A percentile compares a stretch with the other conserved stretches of the same genome.
Conservation (phyloP, 2,888 invertebrate genomes). For the Euspilapteryx auroguttella region DNA sequence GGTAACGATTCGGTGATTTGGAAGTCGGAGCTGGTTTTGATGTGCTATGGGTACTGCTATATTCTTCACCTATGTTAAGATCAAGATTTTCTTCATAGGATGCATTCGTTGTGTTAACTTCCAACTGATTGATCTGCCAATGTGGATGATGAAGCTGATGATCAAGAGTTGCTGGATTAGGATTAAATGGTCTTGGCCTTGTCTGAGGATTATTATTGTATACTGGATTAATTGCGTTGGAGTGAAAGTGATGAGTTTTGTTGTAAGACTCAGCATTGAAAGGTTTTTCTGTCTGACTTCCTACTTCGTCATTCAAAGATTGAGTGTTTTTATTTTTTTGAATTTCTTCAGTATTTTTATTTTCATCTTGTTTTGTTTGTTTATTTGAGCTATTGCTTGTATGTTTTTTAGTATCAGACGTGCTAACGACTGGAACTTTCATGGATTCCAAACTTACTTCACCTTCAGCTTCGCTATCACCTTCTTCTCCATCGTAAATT, state of each 20-base stretch:
- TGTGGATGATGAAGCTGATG: conserved; percentile 51
- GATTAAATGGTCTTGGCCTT: conserved; percentile 43
- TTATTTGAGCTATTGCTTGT: too few relatives aligned
- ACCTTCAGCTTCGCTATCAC: conserved; percentile 26
- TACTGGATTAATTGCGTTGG: conserved; percentile 37
- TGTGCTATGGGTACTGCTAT: conserved; percentile 17
- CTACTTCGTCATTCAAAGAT: conserved; percentile 23
- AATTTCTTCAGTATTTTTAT: conserved; percentile 11
- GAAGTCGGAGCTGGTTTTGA: conserved; percentile 16
- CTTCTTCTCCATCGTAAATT: conserved; percentile 45
- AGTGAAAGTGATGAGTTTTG: conserved; percentile 23
- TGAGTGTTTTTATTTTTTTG: conserved; percentile 16
- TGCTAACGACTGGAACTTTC: conserved; percentile 42
- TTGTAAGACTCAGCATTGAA: conserved; percentile 24
- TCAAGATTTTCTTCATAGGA: conserved; percentile 43
- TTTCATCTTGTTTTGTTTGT: conserved; percentile 18
- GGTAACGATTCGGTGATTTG: conserved; percentile 13
- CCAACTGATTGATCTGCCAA: conserved; percentile 49
- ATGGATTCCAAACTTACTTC: conserved; percentile 49
- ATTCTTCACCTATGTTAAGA: conserved; percentile 48
- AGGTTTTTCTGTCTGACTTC: conserved; percentile 53
- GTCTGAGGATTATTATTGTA: conserved; percentile 22
- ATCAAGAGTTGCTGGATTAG: conserved; percentile 30
- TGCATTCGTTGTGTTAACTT: conserved; percentile 36
- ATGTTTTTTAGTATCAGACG: conserved; percentile 30